Evolutionary conservation across 2,888 invertebrate species (phyloP).

Genomic region (Drosophila macrothrix): DNA sequence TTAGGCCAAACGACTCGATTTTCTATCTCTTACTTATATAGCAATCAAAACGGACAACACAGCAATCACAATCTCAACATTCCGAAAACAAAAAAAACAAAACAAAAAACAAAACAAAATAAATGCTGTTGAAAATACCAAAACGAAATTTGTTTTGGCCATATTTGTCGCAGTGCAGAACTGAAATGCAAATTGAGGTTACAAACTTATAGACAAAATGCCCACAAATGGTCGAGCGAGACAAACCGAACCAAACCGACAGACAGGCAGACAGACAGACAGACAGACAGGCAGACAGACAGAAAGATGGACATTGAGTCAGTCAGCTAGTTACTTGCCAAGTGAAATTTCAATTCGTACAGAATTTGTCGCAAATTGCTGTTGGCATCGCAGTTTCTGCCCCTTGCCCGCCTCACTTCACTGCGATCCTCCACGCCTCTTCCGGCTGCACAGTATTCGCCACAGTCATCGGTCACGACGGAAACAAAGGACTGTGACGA

Average conservation of each 20-base stretch:
- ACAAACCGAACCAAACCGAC: background rate
- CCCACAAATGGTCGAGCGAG: constrained; percentile 53
- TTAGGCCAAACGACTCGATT: constrained; percentile 51
- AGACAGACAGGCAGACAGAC: background rate
- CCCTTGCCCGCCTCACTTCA: background rate
- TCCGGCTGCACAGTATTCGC: constrained; percentile 35
- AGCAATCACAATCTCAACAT: constrained; percentile 36
- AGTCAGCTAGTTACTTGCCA: constrained; percentile 41
- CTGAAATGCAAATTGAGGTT: constrained; percentile 71
- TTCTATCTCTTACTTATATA: constrained; percentile 33
- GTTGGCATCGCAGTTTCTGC: constrained; percentile 12
- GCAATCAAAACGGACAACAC: constrained; percentile 60
- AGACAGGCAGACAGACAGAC: background rate
- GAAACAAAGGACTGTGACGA: constrained; percentile 63
- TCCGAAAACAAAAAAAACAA: constrained; percentile 5
- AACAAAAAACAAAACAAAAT: constrained; percentile 5
- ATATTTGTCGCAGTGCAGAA: constrained; percentile 49
- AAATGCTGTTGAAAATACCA: constrained; percentile 21
- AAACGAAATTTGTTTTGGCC: constrained; percentile 55
- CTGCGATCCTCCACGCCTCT: background rate
- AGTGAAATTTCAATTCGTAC: constrained; percentile 50
- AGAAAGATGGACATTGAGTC: background rate
- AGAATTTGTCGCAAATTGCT: constrained; percentile 75
- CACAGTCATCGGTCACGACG: constrained; percentile 58
- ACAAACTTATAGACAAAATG: constrained; percentile 57